Evolutionary conservation across 2,113 vertebrate genomes (phyloP).

Genomic region (Oriolus oriolus): DNA sequence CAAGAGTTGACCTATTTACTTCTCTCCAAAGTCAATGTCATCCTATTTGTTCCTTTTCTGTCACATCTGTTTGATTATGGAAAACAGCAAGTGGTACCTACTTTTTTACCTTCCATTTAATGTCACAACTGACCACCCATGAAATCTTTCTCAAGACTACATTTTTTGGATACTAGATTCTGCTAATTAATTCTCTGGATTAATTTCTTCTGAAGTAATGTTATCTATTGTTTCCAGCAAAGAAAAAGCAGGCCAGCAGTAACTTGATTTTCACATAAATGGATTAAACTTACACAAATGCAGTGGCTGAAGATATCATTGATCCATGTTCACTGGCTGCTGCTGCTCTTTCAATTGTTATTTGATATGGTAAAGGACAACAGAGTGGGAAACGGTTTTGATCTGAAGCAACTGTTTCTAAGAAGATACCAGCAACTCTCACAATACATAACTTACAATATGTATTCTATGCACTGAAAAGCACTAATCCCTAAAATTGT

Average conservation of each 20-base stretch:
- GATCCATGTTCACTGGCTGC: slow-evolving; percentile 79
- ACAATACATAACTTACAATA: slow-evolving; percentile 40
- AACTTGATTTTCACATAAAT: slow-evolving; percentile 85
- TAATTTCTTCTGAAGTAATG: slow-evolving; percentile 88
- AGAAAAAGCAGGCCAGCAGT: slow-evolving; percentile 58
- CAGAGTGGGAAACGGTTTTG: slow-evolving; percentile 63
- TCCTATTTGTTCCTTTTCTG: slow-evolving; percentile 4
- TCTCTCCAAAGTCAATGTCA: slow-evolving; percentile 27
- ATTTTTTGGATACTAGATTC: slow-evolving; percentile 85
- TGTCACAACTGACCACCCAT: slow-evolving; percentile 72
- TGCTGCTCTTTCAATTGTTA: slow-evolving; percentile 79
- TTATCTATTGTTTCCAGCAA: slow-evolving; percentile 87
- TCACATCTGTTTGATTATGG: slow-evolving; percentile 30
- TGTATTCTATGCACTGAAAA: background rate
- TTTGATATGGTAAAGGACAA: slow-evolving; percentile 80
- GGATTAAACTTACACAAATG: slow-evolving; percentile 84
- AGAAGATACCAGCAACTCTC: slow-evolving; percentile 81
- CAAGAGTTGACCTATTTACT: slow-evolving; percentile 49
- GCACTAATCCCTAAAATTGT: slow-evolving; percentile 20
- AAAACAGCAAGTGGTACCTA: background rate
- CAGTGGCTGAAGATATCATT: slow-evolving; percentile 80
- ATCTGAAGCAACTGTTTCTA: slow-evolving; percentile 79
- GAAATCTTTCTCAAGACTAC: slow-evolving; percentile 79
- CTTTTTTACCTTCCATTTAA: slow-evolving; percentile 56
- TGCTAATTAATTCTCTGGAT: slow-evolving; percentile 87